Evolutionary conservation across 2,113 vertebrate species (phyloP), one percentile per base, ranked within the genome.

Genomic region (Ceyx cyanopectus): DNA sequence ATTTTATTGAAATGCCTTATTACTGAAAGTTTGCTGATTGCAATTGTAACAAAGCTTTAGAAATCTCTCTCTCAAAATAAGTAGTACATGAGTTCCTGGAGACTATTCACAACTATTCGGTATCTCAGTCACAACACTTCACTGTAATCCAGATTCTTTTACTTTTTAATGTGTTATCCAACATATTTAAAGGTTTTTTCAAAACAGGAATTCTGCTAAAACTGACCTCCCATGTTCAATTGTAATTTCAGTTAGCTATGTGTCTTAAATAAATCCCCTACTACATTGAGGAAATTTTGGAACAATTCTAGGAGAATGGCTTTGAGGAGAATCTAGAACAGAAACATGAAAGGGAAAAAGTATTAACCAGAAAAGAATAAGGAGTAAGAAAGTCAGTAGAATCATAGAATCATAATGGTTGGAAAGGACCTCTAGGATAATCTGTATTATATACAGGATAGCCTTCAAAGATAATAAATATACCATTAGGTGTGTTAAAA

Each of bases 111-210:
- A 54, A 46, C 40, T 67, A 41, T 30, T 74, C 12, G 9, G 18
- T 50, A 74, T 24, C 56, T n/a, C 46, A 90, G 41, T 43, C 30
- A 85, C 24, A 85, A 67, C 24, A 56, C 17, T 54, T 16, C 46
- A 50, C 4, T 56, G 18, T 14, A 80, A 74, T 68, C 6, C 37
- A 85, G 40, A 54, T 46, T 58, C n/a, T 40, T 85, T 72, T 66
- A 29, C 53, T 26, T 67, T 32, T 67, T 8, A 74, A 60, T 45
- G 7, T 0, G 0, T 51, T 40, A 72, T 5, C 14, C 0, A 2
- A 68, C 9, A 75, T 56, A 75, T 50, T 43, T 27, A 74, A 74
- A 12, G 6, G 22, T 54, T 57, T 57, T 75, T 51, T 85, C 18
- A n/a, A 68, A 57, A 73, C 26, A 57, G 12, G 19, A 75, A 45